Conservation (phyloP, 2,797 vertebrate genomes). For the Acanthiza pusilla region DNA sequence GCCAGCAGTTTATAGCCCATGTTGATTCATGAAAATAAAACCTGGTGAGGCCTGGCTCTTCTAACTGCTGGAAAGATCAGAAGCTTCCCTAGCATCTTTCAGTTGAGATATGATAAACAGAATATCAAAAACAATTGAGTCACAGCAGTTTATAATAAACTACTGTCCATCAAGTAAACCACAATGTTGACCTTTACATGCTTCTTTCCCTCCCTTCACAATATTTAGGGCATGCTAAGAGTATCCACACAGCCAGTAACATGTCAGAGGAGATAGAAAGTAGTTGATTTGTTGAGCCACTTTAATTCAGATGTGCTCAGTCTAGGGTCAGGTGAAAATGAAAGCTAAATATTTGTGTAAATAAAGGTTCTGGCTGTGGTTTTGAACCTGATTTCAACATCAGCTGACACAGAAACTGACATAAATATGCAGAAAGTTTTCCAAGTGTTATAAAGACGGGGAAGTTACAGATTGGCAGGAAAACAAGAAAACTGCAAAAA, state of each 20-base stretch:
- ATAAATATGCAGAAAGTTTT: neutral
- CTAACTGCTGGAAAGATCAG: neutral
- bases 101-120: neutral
- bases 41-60: neutral
- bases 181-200: neutral
- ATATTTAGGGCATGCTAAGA: neutral
- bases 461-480: neutral
- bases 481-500: neutral
- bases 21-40: neutral
- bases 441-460: neutral
- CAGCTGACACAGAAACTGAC: neutral
- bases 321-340: neutral
- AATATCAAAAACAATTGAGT: neutral
- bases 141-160: neutral
- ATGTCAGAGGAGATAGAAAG: neutral
- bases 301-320: neutral
- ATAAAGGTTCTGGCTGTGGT: neutral
- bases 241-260: neutral
- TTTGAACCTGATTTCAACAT: constrained; percentile 10
- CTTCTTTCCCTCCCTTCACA: neutral
- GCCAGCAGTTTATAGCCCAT: neutral
- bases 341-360: constrained; percentile 19
- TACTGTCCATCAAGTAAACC: neutral
- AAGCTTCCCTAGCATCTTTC: neutral
- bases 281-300: neutral